phyloP scores from a whole-genome alignment of 2,113 vertebrate species.

The Cyphomyrus plagiostoma region DNA sequence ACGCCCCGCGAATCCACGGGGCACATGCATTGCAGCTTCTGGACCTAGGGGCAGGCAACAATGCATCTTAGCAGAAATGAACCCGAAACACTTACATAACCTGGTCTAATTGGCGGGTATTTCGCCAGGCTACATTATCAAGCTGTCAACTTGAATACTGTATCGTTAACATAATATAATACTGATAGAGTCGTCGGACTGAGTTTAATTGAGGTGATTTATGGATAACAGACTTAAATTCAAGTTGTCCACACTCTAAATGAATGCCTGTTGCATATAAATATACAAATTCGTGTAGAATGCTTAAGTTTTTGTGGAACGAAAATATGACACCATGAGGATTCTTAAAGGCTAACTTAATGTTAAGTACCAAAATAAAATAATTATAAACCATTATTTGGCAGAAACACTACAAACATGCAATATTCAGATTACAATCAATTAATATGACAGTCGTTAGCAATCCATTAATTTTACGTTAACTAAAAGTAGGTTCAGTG shows the following conservation, averaged over 20 bases:
- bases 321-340: not conserved
- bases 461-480: not conserved
- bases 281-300: not conserved
- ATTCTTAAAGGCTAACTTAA: not conserved
- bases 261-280: not conserved
- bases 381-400: not conserved
- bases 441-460: not conserved
- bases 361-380: not conserved
- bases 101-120: not conserved
- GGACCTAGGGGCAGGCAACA: constrained; percentile 63
- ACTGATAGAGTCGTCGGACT: not conserved
- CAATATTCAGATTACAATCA: not conserved
- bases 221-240: not conserved
- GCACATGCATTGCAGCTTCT: constrained; percentile 98
- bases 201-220: not conserved
- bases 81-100: not conserved
- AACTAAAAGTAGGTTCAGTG: not conserved
- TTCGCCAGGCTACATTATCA: not conserved
- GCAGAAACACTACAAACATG: not conserved
- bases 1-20: constrained; percentile 90
- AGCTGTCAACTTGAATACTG: not conserved
- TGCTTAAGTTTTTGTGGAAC: not conserved
- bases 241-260: not conserved
- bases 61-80: not conserved
- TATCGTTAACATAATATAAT: constrained; percentile 23